Base-by-base conservation (phyloP, 2,113 vertebrate species). In the Uropsilus gracilis region DNA sequence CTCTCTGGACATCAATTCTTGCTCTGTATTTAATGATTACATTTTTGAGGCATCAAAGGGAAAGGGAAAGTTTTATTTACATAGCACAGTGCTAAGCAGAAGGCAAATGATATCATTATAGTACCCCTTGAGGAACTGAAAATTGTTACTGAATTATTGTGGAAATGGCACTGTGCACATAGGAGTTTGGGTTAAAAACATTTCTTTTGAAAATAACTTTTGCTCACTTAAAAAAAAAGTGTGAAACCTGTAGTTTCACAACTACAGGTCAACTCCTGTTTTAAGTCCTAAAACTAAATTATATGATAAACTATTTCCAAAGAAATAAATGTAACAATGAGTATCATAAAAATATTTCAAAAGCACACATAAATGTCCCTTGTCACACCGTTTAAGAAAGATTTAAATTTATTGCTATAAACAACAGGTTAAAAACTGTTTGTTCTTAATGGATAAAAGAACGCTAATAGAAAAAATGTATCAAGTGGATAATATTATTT, bases 401-500 rank as follows among this genome's bases (percentile, higher is more conserved):
- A 39, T 66, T 95, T 94, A 92, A 87, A 82, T 61, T 84, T 57
- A 77, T 30, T n/a, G 18, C 22, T 69, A 71, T 10, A 72, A 77
- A 71, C 39, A 72, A 20, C 48, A 37, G 30, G 61, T 37, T 75
- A 48, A 73, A 22, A 83, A 84, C 73, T 50, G 8, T 63, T 91
- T 77, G 63, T 20, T 66, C 28, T 90, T 78, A 82, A 42, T 48
- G 2, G 71, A 46, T 53, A n/a, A 48, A 85, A 75, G 86, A 82
- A 46, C 64, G 37, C 2, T 94, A n/a, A 76, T 76, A 77, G 48
- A 42, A 63, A 86, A 73, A 92, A 77, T 34, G 5, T 22, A 69
- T 46, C 18, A 37, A 44, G 14, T 89, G 72, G 81, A 57, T 39
- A n/a, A 57, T 46, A 8, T 3, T 78, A 5, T 84, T 92, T 94